Conservation (phyloP, 2,797 vertebrate species). For the Botia kubotai region DNA sequence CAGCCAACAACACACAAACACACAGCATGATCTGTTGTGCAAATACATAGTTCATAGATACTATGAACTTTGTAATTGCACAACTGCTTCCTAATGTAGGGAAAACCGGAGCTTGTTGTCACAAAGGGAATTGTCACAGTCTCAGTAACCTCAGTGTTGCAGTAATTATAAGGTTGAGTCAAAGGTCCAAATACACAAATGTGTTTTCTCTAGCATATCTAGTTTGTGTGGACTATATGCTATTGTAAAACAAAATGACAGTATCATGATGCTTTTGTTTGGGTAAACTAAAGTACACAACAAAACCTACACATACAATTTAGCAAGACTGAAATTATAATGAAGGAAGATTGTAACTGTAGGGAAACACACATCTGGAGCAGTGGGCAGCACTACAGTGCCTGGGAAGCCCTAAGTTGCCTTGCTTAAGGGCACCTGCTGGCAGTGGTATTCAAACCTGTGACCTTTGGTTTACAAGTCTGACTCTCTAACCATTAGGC, state of each 20-base stretch:
- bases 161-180: not conserved
- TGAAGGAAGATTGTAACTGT: no score
- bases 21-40: conserved; percentile 8
- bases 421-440: no score
- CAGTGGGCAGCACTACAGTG: no score
- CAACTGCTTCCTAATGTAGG: not conserved
- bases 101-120: not conserved
- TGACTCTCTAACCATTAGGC: not conserved
- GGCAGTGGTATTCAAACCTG: no score
- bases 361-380: no score
- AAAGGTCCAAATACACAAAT: not conserved
- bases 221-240: not conserved
- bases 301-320: not conserved
- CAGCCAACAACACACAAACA: conserved; percentile 33
- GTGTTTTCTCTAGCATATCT: not conserved
- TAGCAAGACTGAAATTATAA: no score
- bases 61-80: not conserved
- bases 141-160: no score
- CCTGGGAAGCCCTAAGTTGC: no score
- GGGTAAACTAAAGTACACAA: no score
- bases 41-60: conserved; percentile 16
- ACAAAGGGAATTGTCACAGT: not conserved
- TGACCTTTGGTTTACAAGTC: no score
- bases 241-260: not conserved
- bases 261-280: no score